Percentiles rank a stretch among this genome's conserved stretches.
phyloP scores from a whole-genome alignment of 2,113 vertebrate genomes.

The Centrocercus urophasianus region DNA sequence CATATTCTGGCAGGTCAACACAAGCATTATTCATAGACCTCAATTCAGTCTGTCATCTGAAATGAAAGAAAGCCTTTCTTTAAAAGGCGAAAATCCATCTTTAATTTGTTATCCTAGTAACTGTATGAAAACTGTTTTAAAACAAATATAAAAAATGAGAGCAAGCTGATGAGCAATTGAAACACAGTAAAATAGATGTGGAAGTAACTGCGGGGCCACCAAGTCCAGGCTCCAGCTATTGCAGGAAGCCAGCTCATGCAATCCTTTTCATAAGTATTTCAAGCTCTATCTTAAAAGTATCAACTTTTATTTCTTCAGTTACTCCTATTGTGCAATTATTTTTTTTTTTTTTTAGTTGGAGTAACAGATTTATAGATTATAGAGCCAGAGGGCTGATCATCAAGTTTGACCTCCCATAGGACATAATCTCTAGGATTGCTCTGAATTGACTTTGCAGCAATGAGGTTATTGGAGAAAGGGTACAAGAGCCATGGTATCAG shows the following conservation, averaged over 20 bases:
- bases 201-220: not conserved
- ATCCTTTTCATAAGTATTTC: not conserved
- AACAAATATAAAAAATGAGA: conserved; percentile 37
- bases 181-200: conserved; percentile 11
- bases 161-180: conserved; percentile 12
- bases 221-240: not conserved
- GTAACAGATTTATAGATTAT: conserved; percentile 42
- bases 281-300: not conserved
- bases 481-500: conserved; percentile 47
- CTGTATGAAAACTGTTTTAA: conserved; percentile 42
- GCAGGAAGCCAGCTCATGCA: not conserved
- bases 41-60: conserved; percentile 62
- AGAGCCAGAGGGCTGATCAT: not conserved
- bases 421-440: conserved; percentile 5
- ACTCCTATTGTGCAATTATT: not conserved
- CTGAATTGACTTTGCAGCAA: conserved; percentile 64
- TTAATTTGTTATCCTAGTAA: conserved; percentile 62
- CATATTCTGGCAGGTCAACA: conserved; percentile 70
- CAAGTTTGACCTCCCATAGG: conserved; percentile 25
- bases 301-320: conserved; percentile 26
- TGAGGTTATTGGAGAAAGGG: conserved; percentile 36
- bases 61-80: conserved; percentile 61
- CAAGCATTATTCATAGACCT: conserved; percentile 66
- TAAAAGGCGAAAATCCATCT: conserved; percentile 60
- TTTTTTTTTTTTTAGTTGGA: conserved; percentile 28